Conservation (phyloP, 2,113 vertebrate species). For the Cololabis saira region DNA sequence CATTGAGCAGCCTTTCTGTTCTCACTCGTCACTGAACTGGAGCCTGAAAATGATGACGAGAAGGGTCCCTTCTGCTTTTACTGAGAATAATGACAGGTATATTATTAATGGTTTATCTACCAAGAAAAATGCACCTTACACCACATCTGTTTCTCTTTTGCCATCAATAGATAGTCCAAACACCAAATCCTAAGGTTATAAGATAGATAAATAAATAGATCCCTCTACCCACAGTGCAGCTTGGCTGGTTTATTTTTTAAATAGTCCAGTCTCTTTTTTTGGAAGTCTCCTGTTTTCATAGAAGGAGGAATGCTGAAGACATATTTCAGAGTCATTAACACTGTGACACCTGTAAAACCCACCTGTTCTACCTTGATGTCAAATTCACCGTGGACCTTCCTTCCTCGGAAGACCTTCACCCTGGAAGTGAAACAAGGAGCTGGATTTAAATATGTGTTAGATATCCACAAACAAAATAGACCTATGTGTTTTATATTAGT, state of each 20-base stretch:
- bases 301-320: not conserved
- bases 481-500: not conserved
- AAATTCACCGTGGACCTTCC: conserved; percentile 88
- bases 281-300: not conserved
- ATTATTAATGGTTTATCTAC: conserved; percentile 1
- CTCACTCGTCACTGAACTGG: not conserved
- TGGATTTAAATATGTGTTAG: conserved; percentile 1
- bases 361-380: conserved; percentile 93
- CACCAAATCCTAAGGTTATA: not conserved
- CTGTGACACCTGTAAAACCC: conserved; percentile 32
- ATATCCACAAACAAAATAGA: not conserved
- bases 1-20: not conserved
- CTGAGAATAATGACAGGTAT: not conserved
- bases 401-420: conserved; percentile 89
- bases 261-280: not conserved
- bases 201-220: conserved; percentile 13
- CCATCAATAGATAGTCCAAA: not conserved
- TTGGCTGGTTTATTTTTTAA: not conserved
- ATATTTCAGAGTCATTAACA: not conserved
- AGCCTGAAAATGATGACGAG: conserved; percentile 7
- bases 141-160: not conserved
- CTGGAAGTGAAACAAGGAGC: conserved; percentile 70
- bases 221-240: not conserved
- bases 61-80: not conserved
- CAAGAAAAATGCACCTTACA: not conserved